Conservation (phyloP, 2,797 vertebrate species). For the Onychomys torridus region DNA sequence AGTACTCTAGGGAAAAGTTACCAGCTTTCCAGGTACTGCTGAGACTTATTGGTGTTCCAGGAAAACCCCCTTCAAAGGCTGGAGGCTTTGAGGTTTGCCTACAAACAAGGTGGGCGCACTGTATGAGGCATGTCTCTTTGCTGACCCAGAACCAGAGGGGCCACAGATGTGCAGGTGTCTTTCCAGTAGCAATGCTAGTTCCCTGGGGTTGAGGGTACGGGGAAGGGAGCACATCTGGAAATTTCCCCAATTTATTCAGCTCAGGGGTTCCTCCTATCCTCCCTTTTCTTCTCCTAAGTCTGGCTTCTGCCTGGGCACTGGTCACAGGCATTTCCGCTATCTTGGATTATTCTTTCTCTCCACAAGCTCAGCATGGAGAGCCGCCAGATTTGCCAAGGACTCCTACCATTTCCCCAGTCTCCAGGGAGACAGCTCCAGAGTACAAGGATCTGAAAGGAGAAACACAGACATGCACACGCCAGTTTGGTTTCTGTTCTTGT, state of each 20-base stretch:
- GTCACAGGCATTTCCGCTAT: constrained; percentile 35
- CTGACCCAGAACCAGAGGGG: neutral
- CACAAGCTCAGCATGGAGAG: constrained; percentile 24
- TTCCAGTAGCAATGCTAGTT: neutral
- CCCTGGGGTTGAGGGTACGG: neutral
- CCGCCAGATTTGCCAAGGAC: constrained; percentile 64
- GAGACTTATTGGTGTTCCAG: neutral
- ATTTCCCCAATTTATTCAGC: neutral
- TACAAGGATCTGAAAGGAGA: constrained; percentile 73
- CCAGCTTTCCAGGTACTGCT: neutral
- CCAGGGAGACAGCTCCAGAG: constrained; percentile 76
- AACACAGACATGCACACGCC: neutral
- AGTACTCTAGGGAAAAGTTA: neutral
- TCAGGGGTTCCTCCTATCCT: neutral
- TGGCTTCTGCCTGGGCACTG: neutral
- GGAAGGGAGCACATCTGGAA: neutral
- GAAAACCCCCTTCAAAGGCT: neutral
- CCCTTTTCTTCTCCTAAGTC: neutral
- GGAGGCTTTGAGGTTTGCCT: neutral
- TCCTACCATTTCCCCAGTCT: constrained; percentile 68
- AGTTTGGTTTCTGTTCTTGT: constrained; percentile 51
- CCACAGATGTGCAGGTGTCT: neutral
- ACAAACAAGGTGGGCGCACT: neutral
- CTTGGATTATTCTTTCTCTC: constrained; percentile 22
- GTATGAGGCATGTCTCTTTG: neutral